These are phyloP conservation scores for Limnothrissa miodon DNA, from an alignment of 2,113 vertebrate genomes.

Conservation along the genomic window DNA sequence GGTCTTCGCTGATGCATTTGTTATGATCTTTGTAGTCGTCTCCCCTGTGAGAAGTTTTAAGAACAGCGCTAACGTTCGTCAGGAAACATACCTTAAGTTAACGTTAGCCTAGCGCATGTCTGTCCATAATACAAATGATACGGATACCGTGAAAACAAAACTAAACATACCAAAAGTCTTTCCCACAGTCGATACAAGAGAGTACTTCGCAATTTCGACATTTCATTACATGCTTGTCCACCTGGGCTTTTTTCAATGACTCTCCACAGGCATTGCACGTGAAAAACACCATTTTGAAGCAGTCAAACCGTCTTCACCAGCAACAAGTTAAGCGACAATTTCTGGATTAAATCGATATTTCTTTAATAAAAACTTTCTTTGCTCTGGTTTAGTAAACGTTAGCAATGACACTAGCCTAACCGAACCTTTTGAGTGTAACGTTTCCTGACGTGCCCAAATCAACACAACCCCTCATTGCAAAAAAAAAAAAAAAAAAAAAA, in stretches of 20 bases:
- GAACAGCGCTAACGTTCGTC: neutral
- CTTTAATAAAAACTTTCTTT: neutral
- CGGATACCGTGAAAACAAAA: too few species aligned
- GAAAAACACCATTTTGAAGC: conserved; percentile 87
- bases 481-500: too few species aligned
- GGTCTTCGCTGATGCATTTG: conserved; percentile 87
- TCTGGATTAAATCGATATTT: neutral
- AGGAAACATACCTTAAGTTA: too few species aligned
- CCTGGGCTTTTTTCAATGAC: conserved; percentile 90
- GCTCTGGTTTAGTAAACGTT: neutral
- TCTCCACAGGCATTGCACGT: conserved; percentile 89
- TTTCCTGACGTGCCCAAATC: neutral
- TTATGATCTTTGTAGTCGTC: conserved; percentile 85
- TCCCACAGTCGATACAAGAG: conserved; percentile 95
- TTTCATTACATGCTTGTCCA: conserved; percentile 83
- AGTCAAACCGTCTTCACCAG: neutral
- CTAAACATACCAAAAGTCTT: conserved; percentile 88
- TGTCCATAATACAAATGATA: neutral
- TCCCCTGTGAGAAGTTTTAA: conserved; percentile 69
- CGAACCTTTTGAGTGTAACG: neutral
- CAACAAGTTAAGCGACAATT: neutral
- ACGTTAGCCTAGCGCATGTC: neutral
- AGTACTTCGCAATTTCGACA: conserved; percentile 81
- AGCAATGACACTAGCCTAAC: neutral
- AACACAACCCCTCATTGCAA: neutral